phyloP scores from a whole-genome alignment of 2,113 vertebrate genomes.

The Catharus bicknelli region DNA sequence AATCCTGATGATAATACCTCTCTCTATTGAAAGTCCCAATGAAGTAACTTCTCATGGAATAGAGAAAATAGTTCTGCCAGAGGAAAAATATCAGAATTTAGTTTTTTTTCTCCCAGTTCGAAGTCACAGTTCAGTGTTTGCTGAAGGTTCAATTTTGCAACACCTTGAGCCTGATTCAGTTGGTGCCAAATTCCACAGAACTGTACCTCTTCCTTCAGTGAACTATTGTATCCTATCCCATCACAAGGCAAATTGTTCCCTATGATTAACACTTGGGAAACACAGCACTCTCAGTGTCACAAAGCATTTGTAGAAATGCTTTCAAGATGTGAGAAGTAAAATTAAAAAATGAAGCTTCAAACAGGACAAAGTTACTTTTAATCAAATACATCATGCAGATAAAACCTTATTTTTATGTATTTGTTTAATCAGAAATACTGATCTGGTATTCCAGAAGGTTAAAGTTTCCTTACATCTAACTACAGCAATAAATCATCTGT shows the following conservation, averaged over 20 bases:
- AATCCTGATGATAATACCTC: not conserved
- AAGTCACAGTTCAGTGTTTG: not conserved
- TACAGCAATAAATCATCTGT: slow-evolving; percentile 22
- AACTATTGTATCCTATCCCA: not conserved
- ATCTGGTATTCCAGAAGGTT: not conserved
- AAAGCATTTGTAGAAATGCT: not conserved
- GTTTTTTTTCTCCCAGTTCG: not conserved
- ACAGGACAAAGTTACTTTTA: not conserved
- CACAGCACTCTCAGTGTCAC: not conserved
- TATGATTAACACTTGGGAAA: not conserved
- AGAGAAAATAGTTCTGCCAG: not conserved
- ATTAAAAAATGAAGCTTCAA: not conserved
- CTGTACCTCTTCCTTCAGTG: not conserved
- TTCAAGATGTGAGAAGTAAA: not conserved
- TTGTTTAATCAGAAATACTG: slow-evolving; percentile 7
- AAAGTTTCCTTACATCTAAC: not conserved
- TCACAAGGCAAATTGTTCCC: not conserved
- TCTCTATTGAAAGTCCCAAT: not conserved
- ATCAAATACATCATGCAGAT: not conserved
- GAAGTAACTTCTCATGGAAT: not conserved
- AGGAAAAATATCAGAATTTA: not conserved
- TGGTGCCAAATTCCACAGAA: not conserved
- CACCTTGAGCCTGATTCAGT: not conserved
- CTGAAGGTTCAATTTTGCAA: not conserved
- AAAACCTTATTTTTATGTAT: not conserved